phyloP scores from a whole-genome alignment of 2,113 vertebrate species.

The Potamarius usumacintae region DNA sequence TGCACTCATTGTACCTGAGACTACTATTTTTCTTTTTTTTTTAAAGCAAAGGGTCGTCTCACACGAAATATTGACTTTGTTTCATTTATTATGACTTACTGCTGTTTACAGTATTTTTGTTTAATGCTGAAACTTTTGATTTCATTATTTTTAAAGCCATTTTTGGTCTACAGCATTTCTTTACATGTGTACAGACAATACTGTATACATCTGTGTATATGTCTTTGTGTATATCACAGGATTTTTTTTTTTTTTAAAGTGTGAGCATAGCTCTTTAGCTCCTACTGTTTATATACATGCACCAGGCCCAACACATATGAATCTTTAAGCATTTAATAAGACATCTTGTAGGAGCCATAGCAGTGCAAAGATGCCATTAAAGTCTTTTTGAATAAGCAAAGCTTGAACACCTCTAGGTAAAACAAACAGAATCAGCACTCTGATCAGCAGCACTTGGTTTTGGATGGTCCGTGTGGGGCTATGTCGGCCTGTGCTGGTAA shows the following conservation, averaged over 20 bases:
- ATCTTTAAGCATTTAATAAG: conserved; percentile 1
- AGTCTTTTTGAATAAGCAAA: conserved; percentile 12
- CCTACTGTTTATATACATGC: background rate
- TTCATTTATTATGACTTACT: too few species aligned
- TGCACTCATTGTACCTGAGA: too few species aligned
- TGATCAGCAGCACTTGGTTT: conserved; percentile 26
- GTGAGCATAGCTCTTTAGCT: background rate
- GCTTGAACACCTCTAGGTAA: conserved; percentile 2
- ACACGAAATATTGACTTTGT: too few species aligned
- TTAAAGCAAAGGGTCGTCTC: too few species aligned
- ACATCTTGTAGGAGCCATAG: background rate
- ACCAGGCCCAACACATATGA: conserved; percentile 2
- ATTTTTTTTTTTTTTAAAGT: background rate
- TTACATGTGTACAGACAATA: too few species aligned
- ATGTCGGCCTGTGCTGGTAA: conserved; percentile 38
- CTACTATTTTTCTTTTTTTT: too few species aligned
- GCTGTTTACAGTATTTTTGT: too few species aligned
- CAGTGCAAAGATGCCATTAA: background rate
- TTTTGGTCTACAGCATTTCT: too few species aligned
- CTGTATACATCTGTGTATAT: background rate
- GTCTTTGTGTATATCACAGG: background rate
- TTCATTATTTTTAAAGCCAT: too few species aligned
- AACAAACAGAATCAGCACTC: conserved; percentile 22
- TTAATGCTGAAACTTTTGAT: too few species aligned
- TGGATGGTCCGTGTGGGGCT: conserved; percentile 31